Conservation (phyloP, 2,797 vertebrate genomes). For the Remorina albescens region DNA sequence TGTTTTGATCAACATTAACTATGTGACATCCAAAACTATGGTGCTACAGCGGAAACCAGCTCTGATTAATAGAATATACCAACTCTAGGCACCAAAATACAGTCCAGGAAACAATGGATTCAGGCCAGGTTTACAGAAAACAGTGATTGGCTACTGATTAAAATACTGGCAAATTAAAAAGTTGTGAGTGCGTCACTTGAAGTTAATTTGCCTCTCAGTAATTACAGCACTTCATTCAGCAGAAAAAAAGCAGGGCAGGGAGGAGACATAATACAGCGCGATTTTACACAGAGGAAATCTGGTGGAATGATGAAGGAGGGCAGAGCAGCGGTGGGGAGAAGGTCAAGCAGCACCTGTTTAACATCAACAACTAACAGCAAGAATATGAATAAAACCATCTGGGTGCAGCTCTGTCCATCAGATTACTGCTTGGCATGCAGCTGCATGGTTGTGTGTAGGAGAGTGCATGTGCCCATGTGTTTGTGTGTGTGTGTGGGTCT, state of each 20-base stretch:
- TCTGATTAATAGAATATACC: slow-evolving; percentile 59
- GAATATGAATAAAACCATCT: slow-evolving; percentile 76
- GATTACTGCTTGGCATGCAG: slow-evolving; percentile 70
- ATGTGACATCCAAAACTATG: slow-evolving; percentile 17
- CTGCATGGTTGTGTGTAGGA: slow-evolving; percentile 15
- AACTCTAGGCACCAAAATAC: slow-evolving; percentile 53
- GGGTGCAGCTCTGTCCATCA: slow-evolving; percentile 69
- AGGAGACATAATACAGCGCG: slow-evolving; percentile 27
- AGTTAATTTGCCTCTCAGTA: slow-evolving; percentile 26
- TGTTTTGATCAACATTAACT: slow-evolving; percentile 54
- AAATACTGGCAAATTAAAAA: slow-evolving; percentile 44
- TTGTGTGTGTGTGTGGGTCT: slow-evolving; percentile 13
- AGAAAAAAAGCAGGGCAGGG: slow-evolving; percentile 16
- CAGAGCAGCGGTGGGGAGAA: slow-evolving; percentile 63
- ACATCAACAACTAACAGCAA: slow-evolving; percentile 74
- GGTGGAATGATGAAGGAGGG: slow-evolving; percentile 27
- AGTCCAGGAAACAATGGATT: slow-evolving; percentile 54
- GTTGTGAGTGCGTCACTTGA: slow-evolving; percentile 35
- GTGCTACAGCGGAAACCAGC: slow-evolving; percentile 46
- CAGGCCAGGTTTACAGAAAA: slow-evolving; percentile 55
- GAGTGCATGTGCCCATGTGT: slow-evolving; percentile 28
- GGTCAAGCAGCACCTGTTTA: slow-evolving; percentile 78
- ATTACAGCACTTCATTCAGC: slow-evolving; percentile 44
- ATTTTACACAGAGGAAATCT: slow-evolving; percentile 42
- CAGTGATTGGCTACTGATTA: slow-evolving; percentile 55